Percentiles rank a stretch among this genome's conserved stretches.
Conservation (phyloP, 2,888 invertebrate species). For the Stenodera caucasica region DNA sequence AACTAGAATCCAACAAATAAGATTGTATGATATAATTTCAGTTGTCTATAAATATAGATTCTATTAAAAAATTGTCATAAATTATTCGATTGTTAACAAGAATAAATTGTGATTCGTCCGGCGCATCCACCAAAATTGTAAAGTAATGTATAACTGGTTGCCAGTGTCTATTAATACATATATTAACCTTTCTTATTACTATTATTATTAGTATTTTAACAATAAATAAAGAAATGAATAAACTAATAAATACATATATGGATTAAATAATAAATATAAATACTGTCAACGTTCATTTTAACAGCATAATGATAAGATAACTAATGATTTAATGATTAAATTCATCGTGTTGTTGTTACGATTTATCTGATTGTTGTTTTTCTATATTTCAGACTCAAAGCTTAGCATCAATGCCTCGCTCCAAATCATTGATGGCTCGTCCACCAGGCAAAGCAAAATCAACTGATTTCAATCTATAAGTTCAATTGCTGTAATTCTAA, state of each 20-base stretch:
- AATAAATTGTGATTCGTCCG: no score
- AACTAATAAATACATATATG: neutral
- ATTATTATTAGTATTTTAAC: no score
- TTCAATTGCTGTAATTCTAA: conserved; percentile 30
- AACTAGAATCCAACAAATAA: no score
- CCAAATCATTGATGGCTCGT: conserved; percentile 49
- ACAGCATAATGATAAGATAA: neutral
- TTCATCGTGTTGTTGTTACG: no score
- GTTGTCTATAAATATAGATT: no score
- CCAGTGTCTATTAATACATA: no score
- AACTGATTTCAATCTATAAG: conserved; percentile 46
- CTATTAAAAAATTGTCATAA: no score
- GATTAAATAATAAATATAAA: neutral
- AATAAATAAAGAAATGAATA: neutral
- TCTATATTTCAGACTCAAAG: conserved; percentile 49
- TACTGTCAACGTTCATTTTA: neutral
- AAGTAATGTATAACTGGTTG: neutral
- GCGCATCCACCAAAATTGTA: neutral
- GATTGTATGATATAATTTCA: no score
- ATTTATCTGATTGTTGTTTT: conserved; percentile 21
- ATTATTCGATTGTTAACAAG: no score
- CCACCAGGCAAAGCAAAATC: conserved; percentile 49
- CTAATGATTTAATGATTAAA: neutral
- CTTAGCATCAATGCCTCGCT: conserved; percentile 50
- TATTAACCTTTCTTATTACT: no score